A percentile compares a stretch with the other conserved stretches of the same genome.
phyloP scores from a whole-genome alignment of 2,888 invertebrate genomes.

The Vesta saturnalis region DNA sequence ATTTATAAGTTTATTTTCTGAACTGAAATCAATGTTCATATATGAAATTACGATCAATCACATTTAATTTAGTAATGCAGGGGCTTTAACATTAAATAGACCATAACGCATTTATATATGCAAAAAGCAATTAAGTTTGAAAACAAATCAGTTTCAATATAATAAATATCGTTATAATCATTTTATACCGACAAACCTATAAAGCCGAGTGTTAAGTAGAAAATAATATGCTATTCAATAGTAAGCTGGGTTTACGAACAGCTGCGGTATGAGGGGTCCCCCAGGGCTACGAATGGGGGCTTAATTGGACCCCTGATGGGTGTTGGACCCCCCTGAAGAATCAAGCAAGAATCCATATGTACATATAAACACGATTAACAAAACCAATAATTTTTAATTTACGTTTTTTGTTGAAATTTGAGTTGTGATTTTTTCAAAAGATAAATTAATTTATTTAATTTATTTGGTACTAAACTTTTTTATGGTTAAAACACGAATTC shows the following conservation, averaged over 20 bases:
- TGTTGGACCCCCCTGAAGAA: conserved; percentile 50
- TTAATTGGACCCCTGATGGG: conserved; percentile 62
- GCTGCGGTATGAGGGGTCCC: conserved; percentile 50
- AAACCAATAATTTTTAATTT: conserved; percentile 42
- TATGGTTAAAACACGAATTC: conserved; percentile 27
- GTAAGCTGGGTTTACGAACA: conserved; percentile 40
- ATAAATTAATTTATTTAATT: conserved; percentile 36
- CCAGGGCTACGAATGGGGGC: conserved; percentile 58
- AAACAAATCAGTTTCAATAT: conserved; percentile 34
- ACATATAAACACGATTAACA: conserved; percentile 45
- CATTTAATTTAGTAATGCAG: neutral
- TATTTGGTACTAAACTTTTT: conserved; percentile 25
- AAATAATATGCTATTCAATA: conserved; percentile 55
- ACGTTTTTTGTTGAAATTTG: conserved; percentile 30
- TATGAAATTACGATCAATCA: neutral
- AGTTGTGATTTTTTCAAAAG: conserved; percentile 30
- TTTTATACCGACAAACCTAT: conserved; percentile 40
- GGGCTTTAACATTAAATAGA: neutral
- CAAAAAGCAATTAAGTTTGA: conserved; percentile 26
- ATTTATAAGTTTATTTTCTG: neutral
- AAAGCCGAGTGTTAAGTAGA: conserved; percentile 52
- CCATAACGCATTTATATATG: conserved; percentile 8
- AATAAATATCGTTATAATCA: conserved; percentile 36
- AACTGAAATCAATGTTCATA: conserved; percentile 1
- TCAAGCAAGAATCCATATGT: conserved; percentile 36